Percentiles rank a stretch among this genome's conserved stretches.
These are phyloP conservation scores for Betta splendens DNA, from an alignment of 2,797 vertebrate species.

Conservation along the genomic window DNA sequence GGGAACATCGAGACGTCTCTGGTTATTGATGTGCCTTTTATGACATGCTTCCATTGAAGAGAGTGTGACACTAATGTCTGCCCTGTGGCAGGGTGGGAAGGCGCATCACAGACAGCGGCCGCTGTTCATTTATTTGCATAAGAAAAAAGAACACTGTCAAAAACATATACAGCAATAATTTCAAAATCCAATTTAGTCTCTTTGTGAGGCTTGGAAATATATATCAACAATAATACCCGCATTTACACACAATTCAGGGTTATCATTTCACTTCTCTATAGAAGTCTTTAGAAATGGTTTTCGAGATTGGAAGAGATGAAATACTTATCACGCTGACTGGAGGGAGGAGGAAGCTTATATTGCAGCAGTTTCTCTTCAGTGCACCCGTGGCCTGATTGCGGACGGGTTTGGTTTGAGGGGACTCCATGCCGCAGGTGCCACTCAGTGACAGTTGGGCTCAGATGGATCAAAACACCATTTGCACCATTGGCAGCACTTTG, in stretches of 20 bases:
- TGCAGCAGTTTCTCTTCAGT: conserved; percentile 62
- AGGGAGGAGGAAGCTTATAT: conserved; percentile 49
- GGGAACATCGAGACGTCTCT: conserved; percentile 67
- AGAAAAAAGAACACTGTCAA: conserved; percentile 43
- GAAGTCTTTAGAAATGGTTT: conserved; percentile 50
- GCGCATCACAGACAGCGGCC: conserved; percentile 50
- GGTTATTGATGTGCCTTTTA: conserved; percentile 83
- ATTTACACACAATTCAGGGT: conserved; percentile 46
- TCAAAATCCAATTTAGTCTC: conserved; percentile 64
- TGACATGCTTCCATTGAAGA: conserved; percentile 73
- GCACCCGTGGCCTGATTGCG: conserved; percentile 59
- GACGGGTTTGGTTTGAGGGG: conserved; percentile 55
- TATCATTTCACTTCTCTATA: conserved; percentile 50
- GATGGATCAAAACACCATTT: conserved; percentile 72
- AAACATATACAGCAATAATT: conserved; percentile 63
- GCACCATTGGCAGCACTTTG: conserved; percentile 69
- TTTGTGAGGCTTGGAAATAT: conserved; percentile 60
- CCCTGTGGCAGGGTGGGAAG: conserved; percentile 69
- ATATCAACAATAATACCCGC: conserved; percentile 64
- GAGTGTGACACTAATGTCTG: conserved; percentile 78
- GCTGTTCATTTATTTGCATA: conserved; percentile 77
- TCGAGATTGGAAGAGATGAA: conserved; percentile 58
- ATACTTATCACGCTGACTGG: conserved; percentile 55
- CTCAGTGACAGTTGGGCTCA: conserved; percentile 66
- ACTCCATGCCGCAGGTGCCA: conserved; percentile 60